Conservation (phyloP, 2,797 vertebrate genomes). For the Microctenopoma stevenorrisi region DNA sequence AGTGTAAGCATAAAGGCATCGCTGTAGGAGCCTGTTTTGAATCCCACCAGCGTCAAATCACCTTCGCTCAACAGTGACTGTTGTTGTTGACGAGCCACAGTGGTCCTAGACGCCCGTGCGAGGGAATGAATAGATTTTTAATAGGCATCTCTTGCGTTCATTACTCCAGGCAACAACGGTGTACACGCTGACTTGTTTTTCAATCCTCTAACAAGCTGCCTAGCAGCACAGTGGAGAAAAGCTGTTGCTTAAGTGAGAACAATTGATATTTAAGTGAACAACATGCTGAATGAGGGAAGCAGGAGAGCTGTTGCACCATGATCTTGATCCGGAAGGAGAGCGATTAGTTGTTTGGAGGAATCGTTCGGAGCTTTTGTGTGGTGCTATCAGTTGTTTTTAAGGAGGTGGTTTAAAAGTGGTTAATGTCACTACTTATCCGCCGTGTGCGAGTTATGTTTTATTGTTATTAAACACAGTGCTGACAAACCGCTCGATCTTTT, state of each 20-base stretch:
- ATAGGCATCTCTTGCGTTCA: conserved; percentile 56
- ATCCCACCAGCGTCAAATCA: conserved; percentile 29
- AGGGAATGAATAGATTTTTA: conserved; percentile 58
- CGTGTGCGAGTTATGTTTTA: not conserved
- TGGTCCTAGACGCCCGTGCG: conserved; percentile 31
- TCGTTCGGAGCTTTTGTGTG: conserved; percentile 34
- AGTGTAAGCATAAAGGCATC: conserved; percentile 12
- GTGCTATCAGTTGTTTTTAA: conserved; percentile 22
- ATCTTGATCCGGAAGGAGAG: conserved; percentile 37
- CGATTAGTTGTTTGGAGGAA: conserved; percentile 34
- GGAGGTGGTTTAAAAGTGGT: conserved; percentile 10
- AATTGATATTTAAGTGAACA: conserved; percentile 69
- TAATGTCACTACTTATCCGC: conserved; percentile 16
- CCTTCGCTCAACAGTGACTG: conserved; percentile 25
- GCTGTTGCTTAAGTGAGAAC: conserved; percentile 55
- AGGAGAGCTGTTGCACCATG: conserved; percentile 28
- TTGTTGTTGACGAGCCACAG: conserved; percentile 37
- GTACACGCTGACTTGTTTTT: conserved; percentile 35
- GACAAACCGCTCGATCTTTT: not conserved
- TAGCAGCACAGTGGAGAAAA: conserved; percentile 46
- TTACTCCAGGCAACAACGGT: conserved; percentile 46
- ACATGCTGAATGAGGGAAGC: conserved; percentile 44
- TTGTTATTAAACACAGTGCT: too few species aligned
- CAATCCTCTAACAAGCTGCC: conserved; percentile 57
- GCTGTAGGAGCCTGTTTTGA: conserved; percentile 14